Evolutionary conservation across 2,113 vertebrate species (phyloP).

Genomic region (Aspiorhynchus laticeps): DNA sequence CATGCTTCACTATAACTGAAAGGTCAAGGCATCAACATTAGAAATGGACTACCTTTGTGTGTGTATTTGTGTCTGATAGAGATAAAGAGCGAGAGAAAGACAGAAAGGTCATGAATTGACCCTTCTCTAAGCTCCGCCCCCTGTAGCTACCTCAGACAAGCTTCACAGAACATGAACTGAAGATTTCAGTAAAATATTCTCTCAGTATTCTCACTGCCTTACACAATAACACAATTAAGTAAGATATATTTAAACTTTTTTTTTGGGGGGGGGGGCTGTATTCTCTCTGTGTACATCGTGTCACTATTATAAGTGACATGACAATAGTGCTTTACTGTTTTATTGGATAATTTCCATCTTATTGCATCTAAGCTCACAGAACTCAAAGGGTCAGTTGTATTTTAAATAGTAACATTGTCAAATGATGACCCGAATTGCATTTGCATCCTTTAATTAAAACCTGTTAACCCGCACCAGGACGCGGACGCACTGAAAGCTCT

Average conservation of each 20-base stretch:
- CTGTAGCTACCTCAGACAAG: not conserved
- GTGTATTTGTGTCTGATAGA: not conserved
- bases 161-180: not conserved
- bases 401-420: not conserved
- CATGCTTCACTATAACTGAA: not conserved
- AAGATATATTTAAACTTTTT: too few relatives aligned
- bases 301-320: not conserved
- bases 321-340: too few relatives aligned
- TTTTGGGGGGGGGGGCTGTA: too few relatives aligned
- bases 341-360: not conserved
- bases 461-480: too few relatives aligned
- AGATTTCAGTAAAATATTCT: not conserved
- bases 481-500: too few relatives aligned
- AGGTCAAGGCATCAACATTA: not conserved
- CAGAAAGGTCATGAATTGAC: not conserved
- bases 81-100: slow-evolving; percentile 4
- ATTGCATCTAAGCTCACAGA: not conserved
- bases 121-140: not conserved
- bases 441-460: not conserved
- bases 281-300: too few relatives aligned
- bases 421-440: not conserved
- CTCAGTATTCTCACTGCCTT: too few relatives aligned
- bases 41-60: not conserved
- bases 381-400: not conserved
- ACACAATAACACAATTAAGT: too few relatives aligned